Base-by-base conservation (phyloP, 2,888 invertebrate species). In the Hyles lineata region DNA sequence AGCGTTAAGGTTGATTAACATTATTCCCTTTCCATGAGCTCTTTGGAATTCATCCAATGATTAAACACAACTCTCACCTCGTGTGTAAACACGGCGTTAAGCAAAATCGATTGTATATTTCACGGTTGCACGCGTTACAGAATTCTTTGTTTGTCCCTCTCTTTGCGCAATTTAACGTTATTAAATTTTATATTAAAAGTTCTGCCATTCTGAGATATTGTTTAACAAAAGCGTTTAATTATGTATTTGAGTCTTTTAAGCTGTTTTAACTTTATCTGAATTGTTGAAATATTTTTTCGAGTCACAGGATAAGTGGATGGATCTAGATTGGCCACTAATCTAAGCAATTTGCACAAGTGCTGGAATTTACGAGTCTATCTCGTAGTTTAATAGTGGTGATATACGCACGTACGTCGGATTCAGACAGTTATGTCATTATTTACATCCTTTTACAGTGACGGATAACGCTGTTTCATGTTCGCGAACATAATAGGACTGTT, bases 21-120 rank as follows among this genome's bases (percentile, higher is more conserved):
- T n/a, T 17, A 55, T n/a, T 55, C n/a, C 55, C 55, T 55, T n/a
- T 55, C 55, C 55, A n/a, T 55, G 55, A 55, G n/a, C 55, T 55
- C n/a, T 55, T 55, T 55, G 55, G n/a, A 55, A 55, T 55, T 55
- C n/a, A 55, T 55, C 55, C 55, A 55, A 55, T n/a, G 6, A 55
- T 55, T 55, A n/a, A 55, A 55, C 55, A 55, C 55, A 55, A 55
- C 55, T 55, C 55, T n/a, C 55, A 55, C 55, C n/a, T 55, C 55
- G 19, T 55, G 52, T 55, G 52, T n/a, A 55, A 55, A 55, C 55
- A 55, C 55, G n/a, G 55, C n/a, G 17, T 55, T 55, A 55, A 55
- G 7, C 55, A 55, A 55, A 55, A 55, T 55, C 55, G 55, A 55
- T 55, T 55, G 55, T 55, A n/a, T 55, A n/a, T 55, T 55, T 55